phyloP scores from a whole-genome alignment of 2,888 invertebrate genomes.

The Philhelius pedissequus region DNA sequence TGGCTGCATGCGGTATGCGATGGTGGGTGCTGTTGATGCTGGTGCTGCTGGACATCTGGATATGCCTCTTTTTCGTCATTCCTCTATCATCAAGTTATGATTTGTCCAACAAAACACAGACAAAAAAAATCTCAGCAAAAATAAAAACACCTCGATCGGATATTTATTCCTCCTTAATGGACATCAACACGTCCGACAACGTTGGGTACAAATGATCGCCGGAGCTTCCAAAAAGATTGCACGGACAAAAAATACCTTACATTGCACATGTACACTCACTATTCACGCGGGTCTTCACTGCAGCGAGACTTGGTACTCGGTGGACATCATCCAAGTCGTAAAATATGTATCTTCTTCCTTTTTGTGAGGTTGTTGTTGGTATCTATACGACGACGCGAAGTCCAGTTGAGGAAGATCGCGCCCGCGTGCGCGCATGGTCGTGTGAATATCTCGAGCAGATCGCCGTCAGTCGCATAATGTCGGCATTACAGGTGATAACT shows the following conservation, averaged over 20 bases:
- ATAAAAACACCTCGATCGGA: constrained; percentile 55
- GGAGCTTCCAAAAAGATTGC: constrained; percentile 44
- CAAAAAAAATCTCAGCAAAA: not conserved
- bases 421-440: constrained; percentile 63
- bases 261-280: constrained; percentile 6
- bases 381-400: not conserved
- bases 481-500: constrained; percentile 76
- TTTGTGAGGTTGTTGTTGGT: constrained; percentile 1
- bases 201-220: constrained; percentile 58
- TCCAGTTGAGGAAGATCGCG: constrained; percentile 42
- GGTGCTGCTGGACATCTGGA: constrained; percentile 60
- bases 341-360: constrained; percentile 8
- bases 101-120: constrained; percentile 44
- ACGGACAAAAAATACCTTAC: constrained; percentile 30
- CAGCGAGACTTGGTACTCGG: constrained; percentile 2
- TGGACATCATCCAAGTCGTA: constrained; percentile 15
- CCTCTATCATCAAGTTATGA: constrained; percentile 61
- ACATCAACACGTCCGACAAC: constrained; percentile 73
- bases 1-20: not conserved
- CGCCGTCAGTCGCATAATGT: constrained; percentile 69
- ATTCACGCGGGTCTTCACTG: not conserved
- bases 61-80: constrained; percentile 34
- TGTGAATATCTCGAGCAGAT: constrained; percentile 68
- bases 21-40: not conserved
- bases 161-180: constrained; percentile 75